Conservation (phyloP, 2,888 invertebrate genomes). For the Thysanoteuthis rhombus region DNA sequence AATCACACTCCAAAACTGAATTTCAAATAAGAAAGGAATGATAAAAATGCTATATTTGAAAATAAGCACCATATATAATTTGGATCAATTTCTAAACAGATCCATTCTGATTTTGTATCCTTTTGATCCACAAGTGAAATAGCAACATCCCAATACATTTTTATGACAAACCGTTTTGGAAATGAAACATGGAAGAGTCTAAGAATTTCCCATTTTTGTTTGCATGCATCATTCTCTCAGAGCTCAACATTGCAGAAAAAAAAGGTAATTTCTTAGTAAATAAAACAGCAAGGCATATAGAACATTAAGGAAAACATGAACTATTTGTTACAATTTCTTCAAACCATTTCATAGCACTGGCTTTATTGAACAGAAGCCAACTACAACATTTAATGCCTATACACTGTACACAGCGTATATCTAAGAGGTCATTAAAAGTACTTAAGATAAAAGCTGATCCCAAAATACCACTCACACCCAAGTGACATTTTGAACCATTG, state of each 20-base stretch:
- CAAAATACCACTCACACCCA: constrained; percentile 12
- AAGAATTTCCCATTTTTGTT: neutral
- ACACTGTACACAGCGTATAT: neutral
- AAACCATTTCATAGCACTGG: constrained; percentile 18
- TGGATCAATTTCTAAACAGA: neutral
- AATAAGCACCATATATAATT: neutral
- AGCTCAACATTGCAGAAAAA: constrained; percentile 12
- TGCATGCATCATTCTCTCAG: constrained; percentile 12
- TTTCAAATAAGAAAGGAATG: neutral
- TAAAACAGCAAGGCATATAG: neutral
- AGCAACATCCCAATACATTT: constrained; percentile 17
- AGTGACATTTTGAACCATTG: neutral
- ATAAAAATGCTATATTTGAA: neutral
- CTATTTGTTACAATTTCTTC: neutral
- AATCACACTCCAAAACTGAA: neutral
- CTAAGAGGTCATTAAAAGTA: neutral
- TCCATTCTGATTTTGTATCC: neutral
- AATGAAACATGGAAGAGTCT: neutral
- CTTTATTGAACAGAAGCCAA: constrained; percentile 28
- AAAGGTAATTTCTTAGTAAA: constrained; percentile 12
- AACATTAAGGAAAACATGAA: constrained; percentile 12
- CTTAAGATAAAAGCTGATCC: neutral
- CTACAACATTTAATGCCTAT: constrained; percentile 20
- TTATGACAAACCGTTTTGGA: neutral
- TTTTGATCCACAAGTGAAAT: constrained; percentile 27